Percentiles rank a stretch among this genome's conserved stretches.
Evolutionary conservation across 2,113 vertebrate species (phyloP).

Genomic region (Odocoileus hemionus): DNA sequence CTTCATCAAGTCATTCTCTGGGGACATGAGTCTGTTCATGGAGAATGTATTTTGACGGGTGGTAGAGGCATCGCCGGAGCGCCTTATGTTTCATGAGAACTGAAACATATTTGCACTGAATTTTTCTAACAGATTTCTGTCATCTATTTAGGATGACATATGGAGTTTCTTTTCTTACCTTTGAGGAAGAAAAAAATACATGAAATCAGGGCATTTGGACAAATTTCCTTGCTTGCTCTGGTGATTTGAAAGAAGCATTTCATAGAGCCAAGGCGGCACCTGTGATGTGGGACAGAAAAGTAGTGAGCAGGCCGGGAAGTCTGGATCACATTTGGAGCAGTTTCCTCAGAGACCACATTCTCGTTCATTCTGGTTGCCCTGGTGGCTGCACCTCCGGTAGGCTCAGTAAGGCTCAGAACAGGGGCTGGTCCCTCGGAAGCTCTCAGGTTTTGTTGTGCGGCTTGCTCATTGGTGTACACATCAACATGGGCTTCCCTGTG

Average conservation of each 20-base stretch:
- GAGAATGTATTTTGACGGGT: conserved; percentile 13
- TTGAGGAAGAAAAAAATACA: not conserved
- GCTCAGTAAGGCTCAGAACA: not conserved
- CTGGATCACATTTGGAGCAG: not conserved
- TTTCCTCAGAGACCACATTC: not conserved
- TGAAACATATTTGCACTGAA: conserved; percentile 32
- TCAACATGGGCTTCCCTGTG: not conserved
- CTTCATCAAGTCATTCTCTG: not conserved
- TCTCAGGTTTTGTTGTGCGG: not conserved
- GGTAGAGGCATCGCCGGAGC: not conserved
- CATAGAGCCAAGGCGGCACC: not conserved
- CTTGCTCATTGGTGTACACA: not conserved
- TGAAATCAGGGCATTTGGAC: conserved; percentile 25
- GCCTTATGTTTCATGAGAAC: conserved; percentile 49
- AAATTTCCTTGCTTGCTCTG: not conserved
- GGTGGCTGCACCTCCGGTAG: not conserved
- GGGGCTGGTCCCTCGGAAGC: not conserved
- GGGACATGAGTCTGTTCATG: not conserved
- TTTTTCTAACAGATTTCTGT: conserved; percentile 57
- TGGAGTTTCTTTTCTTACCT: conserved; percentile 57
- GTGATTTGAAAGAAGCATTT: not conserved
- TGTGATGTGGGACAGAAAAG: not conserved
- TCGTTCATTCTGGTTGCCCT: too few relatives aligned
- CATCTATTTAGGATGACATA: conserved; percentile 47
- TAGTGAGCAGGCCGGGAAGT: fast-evolving